Evolutionary conservation across 2,113 vertebrate genomes (phyloP), one percentile per base, ranked within the genome.

Genomic region (Amia ocellicauda): DNA sequence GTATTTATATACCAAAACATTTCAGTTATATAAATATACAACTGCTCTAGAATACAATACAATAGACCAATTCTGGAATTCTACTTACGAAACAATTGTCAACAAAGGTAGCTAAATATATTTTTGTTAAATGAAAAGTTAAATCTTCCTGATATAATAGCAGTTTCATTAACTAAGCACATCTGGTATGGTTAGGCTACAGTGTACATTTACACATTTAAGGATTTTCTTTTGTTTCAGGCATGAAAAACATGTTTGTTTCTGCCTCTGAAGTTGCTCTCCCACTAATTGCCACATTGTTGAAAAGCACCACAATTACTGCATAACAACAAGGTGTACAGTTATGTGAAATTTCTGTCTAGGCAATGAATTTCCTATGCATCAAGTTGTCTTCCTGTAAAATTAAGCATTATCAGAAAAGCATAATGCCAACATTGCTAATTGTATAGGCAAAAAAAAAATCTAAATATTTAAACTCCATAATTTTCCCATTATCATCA

Each of bases 281-380:
- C 50, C 56, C 31, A 14, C 22, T 64, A 72, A 72, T 68, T 64
- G 68, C 54, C 52, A 60, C 62, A 42, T 57, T 61, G 63, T 67
- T 42, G 65, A 67, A n/a, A n/a, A 56, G 56, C 61, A 56, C 55
- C 29, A 41, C 45, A 36, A 58, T 51, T 60, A 56, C 58, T 65
- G 66, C 57, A 61, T 64, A 45, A 62, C 57, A 68, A 63, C 61
- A 71, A 64, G 61, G 53, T 60, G 13, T 45, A 26, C 19, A 29
- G 43, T 56, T 62, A 55, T 62, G 54, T 45, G 59, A 31, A 43
- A 51, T 56, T 27, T 31, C 54, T 51, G 66, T 62, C 45, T 40
- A 28, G 45, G 27, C 54, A 23, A 69, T 36, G 47, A 19, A 31
- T 58, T 54, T 52, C 26, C 62, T 53, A 47, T 36, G 52, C 59